A percentile compares a stretch with the other conserved stretches of the same genome.
These are phyloP conservation scores for Vireo griseus DNA, from an alignment of 2,797 vertebrate genomes.

Conservation along the genomic window DNA sequence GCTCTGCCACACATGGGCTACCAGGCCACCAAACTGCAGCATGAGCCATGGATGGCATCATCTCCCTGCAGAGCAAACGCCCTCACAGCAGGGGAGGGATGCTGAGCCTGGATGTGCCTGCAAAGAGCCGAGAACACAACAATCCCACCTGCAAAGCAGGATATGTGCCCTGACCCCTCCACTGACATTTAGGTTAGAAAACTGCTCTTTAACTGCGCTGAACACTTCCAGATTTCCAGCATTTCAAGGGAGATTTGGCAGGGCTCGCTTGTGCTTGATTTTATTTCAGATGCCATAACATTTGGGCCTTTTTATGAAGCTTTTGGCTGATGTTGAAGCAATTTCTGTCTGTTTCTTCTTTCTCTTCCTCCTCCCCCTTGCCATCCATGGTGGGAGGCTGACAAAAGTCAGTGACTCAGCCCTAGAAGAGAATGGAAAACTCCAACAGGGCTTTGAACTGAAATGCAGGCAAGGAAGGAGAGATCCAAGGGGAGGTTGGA, in stretches of 20 bases:
- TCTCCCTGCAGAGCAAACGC: neutral
- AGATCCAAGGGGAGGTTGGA: constrained; percentile 19
- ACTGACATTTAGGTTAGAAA: neutral
- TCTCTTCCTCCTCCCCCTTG: constrained; percentile 36
- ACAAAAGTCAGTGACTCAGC: constrained; percentile 62
- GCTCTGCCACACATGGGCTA: fast-evolving
- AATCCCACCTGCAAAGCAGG: neutral
- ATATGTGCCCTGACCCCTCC: neutral
- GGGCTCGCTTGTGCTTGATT: neutral
- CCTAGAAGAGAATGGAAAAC: constrained; percentile 50
- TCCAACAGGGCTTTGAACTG: constrained; percentile 57
- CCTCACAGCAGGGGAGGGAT: neutral
- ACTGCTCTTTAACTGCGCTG: neutral
- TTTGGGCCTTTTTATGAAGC: constrained; percentile 53
- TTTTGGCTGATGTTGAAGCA: constrained; percentile 58
- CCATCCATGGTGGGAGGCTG: constrained; percentile 50
- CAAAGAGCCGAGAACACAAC: fast-evolving
- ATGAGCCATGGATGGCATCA: neutral
- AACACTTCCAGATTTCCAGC: constrained; percentile 59
- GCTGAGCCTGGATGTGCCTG: neutral
- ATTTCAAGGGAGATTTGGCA: constrained; percentile 62
- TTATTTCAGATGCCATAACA: constrained; percentile 61
- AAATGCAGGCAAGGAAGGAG: constrained; percentile 15
- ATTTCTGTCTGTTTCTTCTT: constrained; percentile 63
- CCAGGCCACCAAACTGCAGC: neutral